phyloP scores from a whole-genome alignment of 2,888 invertebrate genomes.

The Drosophila paranaensis region DNA sequence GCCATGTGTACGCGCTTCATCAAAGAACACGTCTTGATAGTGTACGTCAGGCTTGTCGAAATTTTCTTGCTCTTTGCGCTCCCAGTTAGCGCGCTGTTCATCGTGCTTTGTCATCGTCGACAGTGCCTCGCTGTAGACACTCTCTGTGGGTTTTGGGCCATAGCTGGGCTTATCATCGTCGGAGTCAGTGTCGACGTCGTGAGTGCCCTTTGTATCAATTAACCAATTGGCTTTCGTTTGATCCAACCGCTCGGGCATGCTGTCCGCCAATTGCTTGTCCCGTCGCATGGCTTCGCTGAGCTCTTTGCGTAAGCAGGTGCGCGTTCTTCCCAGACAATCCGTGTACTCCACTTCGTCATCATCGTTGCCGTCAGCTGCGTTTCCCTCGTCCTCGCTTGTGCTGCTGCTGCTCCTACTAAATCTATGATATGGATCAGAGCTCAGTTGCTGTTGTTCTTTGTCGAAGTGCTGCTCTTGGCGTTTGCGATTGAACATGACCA shows the following conservation, averaged over 20 bases:
- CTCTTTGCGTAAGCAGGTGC: slow-evolving; percentile 93
- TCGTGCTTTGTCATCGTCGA: slow-evolving; percentile 87
- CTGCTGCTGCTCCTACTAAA: slow-evolving; percentile 72
- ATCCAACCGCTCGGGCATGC: slow-evolving; percentile 82
- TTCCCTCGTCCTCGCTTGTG: slow-evolving; percentile 69
- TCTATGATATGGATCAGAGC: background rate
- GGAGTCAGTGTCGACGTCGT: slow-evolving; percentile 48
- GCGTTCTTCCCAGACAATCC: slow-evolving; percentile 94
- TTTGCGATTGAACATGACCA: slow-evolving; percentile 84
- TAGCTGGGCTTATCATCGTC: slow-evolving; percentile 62
- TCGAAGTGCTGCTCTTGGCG: slow-evolving; percentile 73
- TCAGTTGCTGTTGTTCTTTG: slow-evolving; percentile 1
- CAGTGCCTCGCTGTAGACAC: slow-evolving; percentile 82
- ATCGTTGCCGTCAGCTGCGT: slow-evolving; percentile 83
- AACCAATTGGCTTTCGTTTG: slow-evolving; percentile 84
- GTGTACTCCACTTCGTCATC: slow-evolving; percentile 94
- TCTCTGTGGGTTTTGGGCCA: slow-evolving; percentile 83
- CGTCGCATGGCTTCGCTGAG: slow-evolving; percentile 88
- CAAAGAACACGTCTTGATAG: slow-evolving; percentile 96
- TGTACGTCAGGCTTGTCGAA: slow-evolving; percentile 91
- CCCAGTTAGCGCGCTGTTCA: slow-evolving; percentile 93
- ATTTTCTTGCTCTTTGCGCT: slow-evolving; percentile 91
- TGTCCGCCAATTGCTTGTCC: slow-evolving; percentile 86
- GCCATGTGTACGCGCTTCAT: slow-evolving; percentile 96
- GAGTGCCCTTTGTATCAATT: slow-evolving; percentile 77